phyloP scores from a whole-genome alignment of 2,113 vertebrate species.

The Carassius carassius region DNA sequence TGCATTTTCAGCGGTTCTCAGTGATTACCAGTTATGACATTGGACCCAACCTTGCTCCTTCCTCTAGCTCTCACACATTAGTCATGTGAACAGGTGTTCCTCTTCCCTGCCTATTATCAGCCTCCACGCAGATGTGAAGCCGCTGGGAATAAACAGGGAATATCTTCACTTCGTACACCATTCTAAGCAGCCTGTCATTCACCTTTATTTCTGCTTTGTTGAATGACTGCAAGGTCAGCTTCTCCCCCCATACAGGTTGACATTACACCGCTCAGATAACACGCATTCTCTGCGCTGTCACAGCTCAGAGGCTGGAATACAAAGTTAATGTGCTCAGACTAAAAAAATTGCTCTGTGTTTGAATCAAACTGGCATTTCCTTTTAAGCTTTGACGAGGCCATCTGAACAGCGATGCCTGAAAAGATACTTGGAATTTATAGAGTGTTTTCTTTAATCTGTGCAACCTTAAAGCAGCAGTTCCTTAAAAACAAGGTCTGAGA shows the following conservation, averaged over 20 bases:
- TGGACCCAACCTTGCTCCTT: constrained; percentile 11
- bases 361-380: constrained; percentile 22
- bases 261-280: constrained; percentile 50
- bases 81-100: constrained; percentile 15
- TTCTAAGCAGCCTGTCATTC: constrained; percentile 57
- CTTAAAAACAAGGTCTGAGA: constrained; percentile 45
- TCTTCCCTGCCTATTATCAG: constrained; percentile 31
- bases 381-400: constrained; percentile 9
- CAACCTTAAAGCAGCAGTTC: neutral
- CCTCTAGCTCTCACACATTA: neutral
- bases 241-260: constrained; percentile 38
- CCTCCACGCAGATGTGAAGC: constrained; percentile 21
- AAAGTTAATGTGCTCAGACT: constrained; percentile 35
- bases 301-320: constrained; percentile 17
- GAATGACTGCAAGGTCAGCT: constrained; percentile 54
- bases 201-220: constrained; percentile 48
- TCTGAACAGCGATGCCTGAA: constrained; percentile 15
- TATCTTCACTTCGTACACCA: constrained; percentile 34
- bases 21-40: neutral
- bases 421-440: neutral
- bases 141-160: constrained; percentile 37
- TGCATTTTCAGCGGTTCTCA: constrained; percentile 11
- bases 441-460: neutral
- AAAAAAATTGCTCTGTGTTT: constrained; percentile 23
- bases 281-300: constrained; percentile 27